Base-by-base conservation (phyloP, 1,140 invertebrate genomes). In the Adelges cooleyi region DNA sequence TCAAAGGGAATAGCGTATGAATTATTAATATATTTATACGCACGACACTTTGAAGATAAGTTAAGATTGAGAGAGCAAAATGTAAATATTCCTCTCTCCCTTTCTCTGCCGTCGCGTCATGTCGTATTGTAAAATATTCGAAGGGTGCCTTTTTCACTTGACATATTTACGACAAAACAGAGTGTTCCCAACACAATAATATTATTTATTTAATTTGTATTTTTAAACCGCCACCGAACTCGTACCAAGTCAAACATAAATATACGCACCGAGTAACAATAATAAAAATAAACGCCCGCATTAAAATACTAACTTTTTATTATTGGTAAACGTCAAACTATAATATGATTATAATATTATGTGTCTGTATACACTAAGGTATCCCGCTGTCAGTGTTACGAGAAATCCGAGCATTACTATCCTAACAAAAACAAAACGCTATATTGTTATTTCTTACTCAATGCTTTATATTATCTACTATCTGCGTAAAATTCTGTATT, bases 141-240 rank as follows among this genome's bases (percentile, higher is more conserved):
- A 59, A 59, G 54, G 54, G 54, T 59, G 54, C 54, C 38, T 27
- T 59, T 53, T 44, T 59, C 54, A 29, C 38, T 59, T 59, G 54
- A 59, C 54, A 59, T 59, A 59, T 59, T 59, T 59, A 59, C 54
- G 54, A 59, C 54, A 44, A 59, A 59, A 59, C 54, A 44, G 54
- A 59, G 54, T 59, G 54, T 59, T 25, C 54, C 54, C 54, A 59
- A 59, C 54, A 59, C 38, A 59, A 59, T 44, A 59, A 59, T 59
- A 59, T 59, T 59, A 59, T 59, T 59, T 59, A 59, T 59, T 59
- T 59, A 27, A 59, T 59, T 42, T 59, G 54, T 59, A 59, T 20
- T 59, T 59, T 59, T 59, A 59, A 40, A 36, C 23, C 1, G 11
- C 29, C 29, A 38, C 15, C 54, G 36, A 59, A 25, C 54, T 18